Evolutionary conservation across 2,113 vertebrate genomes (phyloP).

Genomic region (Globicephala melas): DNA sequence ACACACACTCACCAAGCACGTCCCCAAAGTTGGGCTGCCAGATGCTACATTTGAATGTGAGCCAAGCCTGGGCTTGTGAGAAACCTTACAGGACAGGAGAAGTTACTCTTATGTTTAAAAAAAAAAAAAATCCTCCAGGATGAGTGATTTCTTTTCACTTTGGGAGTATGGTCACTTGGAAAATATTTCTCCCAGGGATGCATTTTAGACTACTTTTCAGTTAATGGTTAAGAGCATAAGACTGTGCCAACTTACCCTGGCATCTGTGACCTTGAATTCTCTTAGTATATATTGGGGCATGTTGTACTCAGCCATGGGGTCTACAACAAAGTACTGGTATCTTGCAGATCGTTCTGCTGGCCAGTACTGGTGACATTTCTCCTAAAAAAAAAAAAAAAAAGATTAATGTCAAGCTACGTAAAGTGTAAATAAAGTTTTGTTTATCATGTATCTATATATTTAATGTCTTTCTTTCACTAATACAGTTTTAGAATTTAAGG

Average conservation of each 20-base stretch:
- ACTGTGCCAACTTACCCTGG: slow-evolving; percentile 89
- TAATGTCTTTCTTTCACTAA: background rate
- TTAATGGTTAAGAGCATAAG: background rate
- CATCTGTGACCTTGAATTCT: slow-evolving; percentile 99
- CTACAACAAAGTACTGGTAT: slow-evolving; percentile 99
- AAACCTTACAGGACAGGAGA: slow-evolving; percentile 12
- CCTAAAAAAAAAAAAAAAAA: slow-evolving; percentile 81
- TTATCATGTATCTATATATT: background rate
- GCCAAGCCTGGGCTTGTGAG: slow-evolving; percentile 35
- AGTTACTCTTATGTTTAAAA: background rate
- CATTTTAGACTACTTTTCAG: background rate
- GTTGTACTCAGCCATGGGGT: slow-evolving; percentile 99
- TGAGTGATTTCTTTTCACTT: slow-evolving; percentile 1
- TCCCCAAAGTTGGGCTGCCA: slow-evolving; percentile 52
- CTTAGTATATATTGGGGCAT: slow-evolving; percentile 99
- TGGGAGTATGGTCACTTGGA: background rate
- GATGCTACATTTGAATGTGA: slow-evolving; percentile 67
- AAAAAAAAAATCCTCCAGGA: background rate
- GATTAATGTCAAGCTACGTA: background rate
- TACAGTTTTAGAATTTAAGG: background rate
- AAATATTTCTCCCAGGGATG: background rate
- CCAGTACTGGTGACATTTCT: slow-evolving; percentile 99
- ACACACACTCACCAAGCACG: background rate
- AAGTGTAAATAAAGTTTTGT: background rate
- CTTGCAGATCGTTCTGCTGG: slow-evolving; percentile 97